Conservation (phyloP, 1,140 invertebrate species). For the Diorhabda sublineata region DNA sequence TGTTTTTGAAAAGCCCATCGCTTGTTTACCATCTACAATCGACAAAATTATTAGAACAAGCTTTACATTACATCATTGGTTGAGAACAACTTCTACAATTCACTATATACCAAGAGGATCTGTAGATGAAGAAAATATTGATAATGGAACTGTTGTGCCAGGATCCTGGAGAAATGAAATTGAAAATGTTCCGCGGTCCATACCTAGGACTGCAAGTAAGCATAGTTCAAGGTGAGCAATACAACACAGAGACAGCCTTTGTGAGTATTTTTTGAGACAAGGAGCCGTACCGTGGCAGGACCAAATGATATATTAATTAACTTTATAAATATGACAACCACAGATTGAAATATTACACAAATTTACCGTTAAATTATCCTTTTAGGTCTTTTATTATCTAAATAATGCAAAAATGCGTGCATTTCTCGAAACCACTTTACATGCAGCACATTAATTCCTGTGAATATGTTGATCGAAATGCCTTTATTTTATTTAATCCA, state of each 20-base stretch:
- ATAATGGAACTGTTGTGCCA: neutral
- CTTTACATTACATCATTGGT: neutral
- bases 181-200: neutral
- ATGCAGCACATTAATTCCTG: no score
- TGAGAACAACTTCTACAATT: neutral
- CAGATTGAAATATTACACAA: no score
- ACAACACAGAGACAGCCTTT: neutral
- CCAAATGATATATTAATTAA: neutral
- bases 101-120: neutral
- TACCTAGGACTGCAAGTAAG: neutral
- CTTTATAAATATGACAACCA: no score
- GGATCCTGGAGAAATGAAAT: neutral
- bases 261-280: neutral
- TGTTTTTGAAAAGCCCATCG: neutral
- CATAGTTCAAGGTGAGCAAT: neutral
- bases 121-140: neutral
- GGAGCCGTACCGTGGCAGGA: neutral
- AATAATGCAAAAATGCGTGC: no score
- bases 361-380: no score
- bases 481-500: no score
- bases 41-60: neutral
- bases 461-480: no score
- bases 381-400: no score
- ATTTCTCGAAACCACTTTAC: no score
- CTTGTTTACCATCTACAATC: neutral